These are phyloP conservation scores for Melanostigma gelatinosum DNA, from an alignment of 2,113 vertebrate species.

Conservation along the genomic window DNA sequence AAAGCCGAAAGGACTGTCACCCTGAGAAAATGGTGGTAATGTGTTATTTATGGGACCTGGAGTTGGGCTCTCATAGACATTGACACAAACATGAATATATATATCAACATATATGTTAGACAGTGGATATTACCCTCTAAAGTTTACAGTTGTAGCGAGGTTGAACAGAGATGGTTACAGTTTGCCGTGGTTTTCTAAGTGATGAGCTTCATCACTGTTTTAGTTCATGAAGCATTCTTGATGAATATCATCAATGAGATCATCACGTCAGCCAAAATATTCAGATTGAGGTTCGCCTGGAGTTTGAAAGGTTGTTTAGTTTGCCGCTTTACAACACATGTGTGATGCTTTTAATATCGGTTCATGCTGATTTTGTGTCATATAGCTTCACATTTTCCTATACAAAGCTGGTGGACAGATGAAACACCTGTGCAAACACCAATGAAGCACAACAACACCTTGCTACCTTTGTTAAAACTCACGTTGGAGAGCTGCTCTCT, in stretches of 20 bases:
- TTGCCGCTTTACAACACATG: not conserved
- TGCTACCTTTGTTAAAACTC: not conserved
- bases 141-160: not conserved
- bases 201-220: not conserved
- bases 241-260: not conserved
- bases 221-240: not conserved
- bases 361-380: not conserved
- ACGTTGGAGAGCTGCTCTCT: not conserved
- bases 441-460: not conserved
- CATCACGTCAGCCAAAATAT: not conserved
- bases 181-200: not conserved
- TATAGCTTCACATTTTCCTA: constrained; percentile 2
- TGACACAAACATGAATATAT: not conserved
- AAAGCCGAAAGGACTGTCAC: too few species aligned
- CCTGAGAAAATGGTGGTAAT: not conserved
- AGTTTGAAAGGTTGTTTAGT: not conserved
- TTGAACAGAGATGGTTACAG: not conserved
- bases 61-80: not conserved
- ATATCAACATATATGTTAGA: too few species aligned
- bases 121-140: not conserved
- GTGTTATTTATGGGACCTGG: not conserved
- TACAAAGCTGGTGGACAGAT: not conserved
- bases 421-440: not conserved
- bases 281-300: not conserved
- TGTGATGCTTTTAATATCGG: not conserved